Evolutionary conservation across 2,797 vertebrate species (phyloP).

Genomic region (Saxicola maurus): DNA sequence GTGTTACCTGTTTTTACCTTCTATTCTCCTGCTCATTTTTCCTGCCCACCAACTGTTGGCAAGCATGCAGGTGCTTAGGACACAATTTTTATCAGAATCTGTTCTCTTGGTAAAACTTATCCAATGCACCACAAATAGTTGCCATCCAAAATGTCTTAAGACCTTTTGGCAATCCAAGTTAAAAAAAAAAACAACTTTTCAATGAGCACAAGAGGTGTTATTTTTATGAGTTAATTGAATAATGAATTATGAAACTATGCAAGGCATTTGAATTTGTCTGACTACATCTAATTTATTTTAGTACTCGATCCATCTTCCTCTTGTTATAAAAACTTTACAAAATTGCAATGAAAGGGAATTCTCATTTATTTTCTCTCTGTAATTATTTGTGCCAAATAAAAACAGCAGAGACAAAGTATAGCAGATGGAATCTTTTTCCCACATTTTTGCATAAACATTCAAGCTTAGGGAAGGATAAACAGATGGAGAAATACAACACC

Average conservation of each 20-base stretch:
- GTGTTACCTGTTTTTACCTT: background rate
- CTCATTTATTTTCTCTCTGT: background rate
- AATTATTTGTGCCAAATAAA: slow-evolving; percentile 36
- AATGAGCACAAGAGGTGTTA: background rate
- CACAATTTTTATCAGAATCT: background rate
- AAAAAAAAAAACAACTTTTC: background rate
- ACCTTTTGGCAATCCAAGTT: background rate
- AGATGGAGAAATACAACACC: background rate
- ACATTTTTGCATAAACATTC: slow-evolving; percentile 3
- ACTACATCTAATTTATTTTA: background rate
- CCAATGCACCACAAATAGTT: background rate
- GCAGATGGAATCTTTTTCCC: background rate
- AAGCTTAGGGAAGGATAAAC: background rate
- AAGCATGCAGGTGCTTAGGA: background rate
- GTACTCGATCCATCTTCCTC: background rate
- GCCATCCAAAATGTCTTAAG: background rate
- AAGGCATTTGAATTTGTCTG: background rate
- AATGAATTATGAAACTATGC: background rate
- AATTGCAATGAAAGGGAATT: background rate
- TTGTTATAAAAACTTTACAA: background rate
- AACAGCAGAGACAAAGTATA: background rate
- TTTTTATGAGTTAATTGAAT: background rate
- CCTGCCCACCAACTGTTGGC: background rate
- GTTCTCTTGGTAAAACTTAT: background rate
- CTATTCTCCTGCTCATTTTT: background rate